phyloP scores from a whole-genome alignment of 2,888 invertebrate species.

The Linyphia triangularis region DNA sequence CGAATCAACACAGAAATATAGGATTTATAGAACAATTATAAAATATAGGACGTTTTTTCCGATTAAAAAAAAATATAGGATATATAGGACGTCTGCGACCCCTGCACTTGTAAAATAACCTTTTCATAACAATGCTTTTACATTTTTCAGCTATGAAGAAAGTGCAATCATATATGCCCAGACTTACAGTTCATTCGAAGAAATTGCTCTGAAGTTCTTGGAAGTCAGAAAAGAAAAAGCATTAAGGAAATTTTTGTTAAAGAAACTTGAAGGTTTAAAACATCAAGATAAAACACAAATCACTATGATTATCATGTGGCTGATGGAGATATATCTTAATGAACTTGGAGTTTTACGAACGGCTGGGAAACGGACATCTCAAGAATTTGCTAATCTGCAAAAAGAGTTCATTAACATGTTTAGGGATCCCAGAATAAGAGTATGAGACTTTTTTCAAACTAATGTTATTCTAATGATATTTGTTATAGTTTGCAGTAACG shows the following conservation, averaged over 20 bases:
- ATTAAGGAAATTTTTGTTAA: constrained; percentile 91
- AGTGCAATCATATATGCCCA: constrained; percentile 94
- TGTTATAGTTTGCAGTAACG: too few relatives aligned
- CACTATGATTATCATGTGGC: constrained; percentile 96
- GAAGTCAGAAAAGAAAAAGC: constrained; percentile 90
- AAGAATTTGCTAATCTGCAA: constrained; percentile 84
- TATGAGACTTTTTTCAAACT: constrained; percentile 76
- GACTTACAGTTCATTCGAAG: constrained; percentile 95
- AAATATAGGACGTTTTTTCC: too few relatives aligned
- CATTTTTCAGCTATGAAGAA: constrained; percentile 83
- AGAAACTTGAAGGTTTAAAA: constrained; percentile 87
- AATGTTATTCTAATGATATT: too few relatives aligned
- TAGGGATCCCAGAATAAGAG: constrained; percentile 85
- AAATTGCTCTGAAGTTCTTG: constrained; percentile 94
- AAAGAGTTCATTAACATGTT: constrained; percentile 89
- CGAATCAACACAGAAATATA: too few relatives aligned
- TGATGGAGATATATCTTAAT: constrained; percentile 93
- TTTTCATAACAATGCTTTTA: background rate
- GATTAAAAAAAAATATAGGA: too few relatives aligned
- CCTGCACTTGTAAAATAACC: background rate
- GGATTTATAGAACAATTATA: too few relatives aligned
- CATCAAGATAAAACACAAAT: constrained; percentile 89
- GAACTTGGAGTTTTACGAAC: constrained; percentile 88
- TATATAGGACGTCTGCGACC: too few relatives aligned
- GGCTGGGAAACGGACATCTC: constrained; percentile 78